Conservation (phyloP, 2,113 vertebrate genomes). For the Sceloporus undulatus region DNA sequence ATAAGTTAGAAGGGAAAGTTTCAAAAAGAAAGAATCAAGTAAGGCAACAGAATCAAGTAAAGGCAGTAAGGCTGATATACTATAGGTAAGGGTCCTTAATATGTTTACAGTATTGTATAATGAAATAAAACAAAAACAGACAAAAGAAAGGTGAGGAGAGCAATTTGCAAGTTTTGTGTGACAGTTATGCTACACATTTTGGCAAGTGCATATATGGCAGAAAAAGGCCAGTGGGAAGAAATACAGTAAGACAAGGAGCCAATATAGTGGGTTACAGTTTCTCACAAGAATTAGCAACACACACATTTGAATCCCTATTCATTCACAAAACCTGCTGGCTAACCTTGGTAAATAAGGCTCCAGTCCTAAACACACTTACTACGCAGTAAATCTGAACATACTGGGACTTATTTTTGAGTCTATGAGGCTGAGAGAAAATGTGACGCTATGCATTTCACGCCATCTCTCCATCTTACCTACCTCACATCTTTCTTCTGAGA, state of each 20-base stretch:
- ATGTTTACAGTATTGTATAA: background rate
- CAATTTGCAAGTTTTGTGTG: background rate
- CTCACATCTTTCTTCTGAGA: too few species aligned
- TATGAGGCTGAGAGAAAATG: background rate
- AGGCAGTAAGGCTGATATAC: background rate
- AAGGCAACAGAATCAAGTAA: background rate
- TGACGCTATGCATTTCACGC: background rate
- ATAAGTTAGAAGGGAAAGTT: background rate
- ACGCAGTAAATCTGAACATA: background rate
- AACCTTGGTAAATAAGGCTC: background rate
- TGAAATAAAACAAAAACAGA: background rate
- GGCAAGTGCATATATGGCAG: background rate
- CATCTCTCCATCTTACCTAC: background rate
- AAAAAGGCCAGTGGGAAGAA: background rate
- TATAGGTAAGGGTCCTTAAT: background rate
- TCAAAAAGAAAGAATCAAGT: too few species aligned
- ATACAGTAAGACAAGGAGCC: background rate
- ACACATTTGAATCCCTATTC: background rate
- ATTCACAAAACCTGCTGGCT: background rate
- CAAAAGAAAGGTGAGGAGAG: background rate
- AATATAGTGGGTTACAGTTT: background rate
- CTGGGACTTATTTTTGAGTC: background rate
- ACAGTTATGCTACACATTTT: background rate
- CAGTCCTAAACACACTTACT: background rate
- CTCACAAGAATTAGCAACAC: background rate